Conservation (phyloP, 2,888 invertebrate genomes). For the Drosophila meridiana region DNA sequence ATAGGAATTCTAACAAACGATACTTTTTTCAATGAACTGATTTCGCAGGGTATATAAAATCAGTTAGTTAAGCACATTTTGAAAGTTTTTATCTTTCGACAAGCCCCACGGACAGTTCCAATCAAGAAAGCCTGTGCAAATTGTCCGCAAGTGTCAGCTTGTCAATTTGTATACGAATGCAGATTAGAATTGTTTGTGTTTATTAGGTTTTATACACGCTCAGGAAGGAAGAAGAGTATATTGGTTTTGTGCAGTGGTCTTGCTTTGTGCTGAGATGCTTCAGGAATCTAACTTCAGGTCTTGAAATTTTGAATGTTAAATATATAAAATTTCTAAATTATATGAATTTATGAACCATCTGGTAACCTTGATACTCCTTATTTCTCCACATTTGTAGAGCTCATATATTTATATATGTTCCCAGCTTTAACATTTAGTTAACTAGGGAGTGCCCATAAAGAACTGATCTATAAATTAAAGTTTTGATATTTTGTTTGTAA, state of each 20-base stretch:
- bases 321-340: too few species aligned
- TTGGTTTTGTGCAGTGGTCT: background rate
- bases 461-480: background rate
- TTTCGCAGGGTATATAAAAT: slow-evolving; percentile 6
- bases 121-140: slow-evolving; percentile 27
- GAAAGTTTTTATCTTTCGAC: background rate
- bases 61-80: background rate
- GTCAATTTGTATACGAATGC: slow-evolving; percentile 4
- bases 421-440: background rate
- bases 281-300: too few species aligned
- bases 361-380: too few species aligned
- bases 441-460: background rate
- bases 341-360: too few species aligned
- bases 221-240: background rate
- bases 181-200: slow-evolving; percentile 13
- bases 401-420: too few species aligned
- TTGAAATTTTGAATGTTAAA: too few species aligned
- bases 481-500: too few species aligned
- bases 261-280: too few species aligned
- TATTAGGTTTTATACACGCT: background rate
- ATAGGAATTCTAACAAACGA: background rate
- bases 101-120: slow-evolving; percentile 27
- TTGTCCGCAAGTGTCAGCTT: slow-evolving; percentile 13
- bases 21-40: background rate
- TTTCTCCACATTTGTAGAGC: background rate